Evolutionary conservation across 2,797 vertebrate genomes (phyloP).

Genomic region (Mallotus villosus): DNA sequence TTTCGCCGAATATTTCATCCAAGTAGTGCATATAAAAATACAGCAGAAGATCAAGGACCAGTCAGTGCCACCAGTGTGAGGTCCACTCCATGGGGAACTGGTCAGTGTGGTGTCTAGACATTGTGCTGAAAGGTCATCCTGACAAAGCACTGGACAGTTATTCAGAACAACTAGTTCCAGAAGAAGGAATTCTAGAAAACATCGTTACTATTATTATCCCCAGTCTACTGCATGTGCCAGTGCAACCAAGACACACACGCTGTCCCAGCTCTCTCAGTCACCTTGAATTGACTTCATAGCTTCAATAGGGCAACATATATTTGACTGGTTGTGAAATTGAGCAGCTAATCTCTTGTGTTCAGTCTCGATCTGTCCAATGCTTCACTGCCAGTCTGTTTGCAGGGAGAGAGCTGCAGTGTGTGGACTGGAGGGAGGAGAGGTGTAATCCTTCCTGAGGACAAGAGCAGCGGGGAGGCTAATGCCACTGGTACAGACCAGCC

Average conservation of each 20-base stretch:
- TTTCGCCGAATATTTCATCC: too few relatives aligned
- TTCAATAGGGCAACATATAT: background rate
- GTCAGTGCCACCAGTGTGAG: background rate
- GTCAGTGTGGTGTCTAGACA: slow-evolving; percentile 10
- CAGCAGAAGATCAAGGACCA: background rate
- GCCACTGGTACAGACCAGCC: slow-evolving; percentile 40
- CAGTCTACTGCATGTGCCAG: slow-evolving; percentile 30
- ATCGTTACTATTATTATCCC: slow-evolving; percentile 37
- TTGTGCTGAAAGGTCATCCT: slow-evolving; percentile 6
- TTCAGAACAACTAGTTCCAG: slow-evolving; percentile 18
- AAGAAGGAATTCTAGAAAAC: slow-evolving; percentile 25
- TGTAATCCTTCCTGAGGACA: slow-evolving; percentile 59
- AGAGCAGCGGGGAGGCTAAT: slow-evolving; percentile 53
- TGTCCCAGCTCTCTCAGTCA: background rate
- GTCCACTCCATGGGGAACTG: slow-evolving; percentile 2
- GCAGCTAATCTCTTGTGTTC: background rate
- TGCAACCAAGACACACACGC: background rate
- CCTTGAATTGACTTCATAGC: slow-evolving; percentile 12
- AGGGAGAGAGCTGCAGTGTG: background rate
- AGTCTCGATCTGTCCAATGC: background rate
- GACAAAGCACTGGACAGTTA: slow-evolving; percentile 9
- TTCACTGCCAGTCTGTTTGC: background rate
- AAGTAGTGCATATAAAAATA: too few relatives aligned
- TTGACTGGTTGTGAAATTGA: background rate
- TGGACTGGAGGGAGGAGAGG: background rate